phyloP scores from a whole-genome alignment of 2,888 invertebrate species.

The Osedax frankpressi region DNA sequence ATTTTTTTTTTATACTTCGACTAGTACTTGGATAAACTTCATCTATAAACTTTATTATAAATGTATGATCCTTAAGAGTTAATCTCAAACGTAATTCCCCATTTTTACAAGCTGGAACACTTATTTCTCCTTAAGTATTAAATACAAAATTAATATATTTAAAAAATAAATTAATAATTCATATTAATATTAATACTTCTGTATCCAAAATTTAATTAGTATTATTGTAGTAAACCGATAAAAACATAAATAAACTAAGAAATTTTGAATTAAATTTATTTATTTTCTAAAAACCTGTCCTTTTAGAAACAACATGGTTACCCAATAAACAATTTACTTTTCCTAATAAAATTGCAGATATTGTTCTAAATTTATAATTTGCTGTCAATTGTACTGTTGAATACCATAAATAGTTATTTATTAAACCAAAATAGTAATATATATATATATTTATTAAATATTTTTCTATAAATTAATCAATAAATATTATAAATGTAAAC shows the following conservation, averaged over 20 bases:
- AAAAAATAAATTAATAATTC: background rate
- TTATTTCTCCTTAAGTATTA: background rate
- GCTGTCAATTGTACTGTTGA: background rate
- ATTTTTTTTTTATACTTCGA: too few relatives aligned
- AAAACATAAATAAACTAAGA: background rate
- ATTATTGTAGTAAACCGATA: background rate
- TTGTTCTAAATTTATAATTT: background rate
- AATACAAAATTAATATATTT: too few relatives aligned
- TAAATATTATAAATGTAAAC: too few relatives aligned
- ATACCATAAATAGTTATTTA: too few relatives aligned
- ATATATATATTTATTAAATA: too few relatives aligned
- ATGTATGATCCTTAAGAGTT: background rate
- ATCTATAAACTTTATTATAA: background rate
- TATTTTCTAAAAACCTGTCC: background rate
- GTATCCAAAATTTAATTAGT: background rate
- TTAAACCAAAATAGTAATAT: too few relatives aligned
- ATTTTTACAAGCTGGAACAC: background rate
- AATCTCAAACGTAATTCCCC: background rate
- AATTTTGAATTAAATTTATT: background rate
- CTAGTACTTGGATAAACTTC: too few relatives aligned
- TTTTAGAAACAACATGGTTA: background rate
- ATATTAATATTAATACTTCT: background rate
- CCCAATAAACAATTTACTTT: background rate
- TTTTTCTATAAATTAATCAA: too few relatives aligned
- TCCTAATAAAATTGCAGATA: background rate